These are phyloP conservation scores for Furcula furcula DNA, from an alignment of 2,888 invertebrate species.

Conservation along the genomic window DNA sequence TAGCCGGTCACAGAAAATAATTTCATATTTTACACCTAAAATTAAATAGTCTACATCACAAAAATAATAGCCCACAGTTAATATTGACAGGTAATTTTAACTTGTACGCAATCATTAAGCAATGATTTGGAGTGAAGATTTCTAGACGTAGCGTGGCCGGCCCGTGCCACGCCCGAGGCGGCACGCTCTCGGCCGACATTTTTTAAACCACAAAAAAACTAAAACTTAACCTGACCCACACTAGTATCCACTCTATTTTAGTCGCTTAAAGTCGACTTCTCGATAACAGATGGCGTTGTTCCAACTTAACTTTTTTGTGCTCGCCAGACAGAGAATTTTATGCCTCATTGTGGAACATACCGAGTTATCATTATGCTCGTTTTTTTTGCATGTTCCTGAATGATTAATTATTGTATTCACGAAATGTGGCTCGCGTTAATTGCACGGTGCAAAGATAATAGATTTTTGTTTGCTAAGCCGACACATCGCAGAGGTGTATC, in stretches of 20 bases:
- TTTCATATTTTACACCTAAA: slow-evolving; percentile 27
- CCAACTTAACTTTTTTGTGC: slow-evolving; percentile 32
- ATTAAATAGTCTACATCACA: slow-evolving; percentile 34
- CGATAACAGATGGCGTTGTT: slow-evolving; percentile 24
- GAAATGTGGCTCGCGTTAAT: slow-evolving; percentile 23
- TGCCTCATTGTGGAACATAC: slow-evolving; percentile 45
- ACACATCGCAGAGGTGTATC: too few species aligned
- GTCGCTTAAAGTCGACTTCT: slow-evolving; percentile 23
- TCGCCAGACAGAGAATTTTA: slow-evolving; percentile 39
- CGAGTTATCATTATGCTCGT: slow-evolving; percentile 31
- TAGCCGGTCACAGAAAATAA: slow-evolving; percentile 7
- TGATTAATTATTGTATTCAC: slow-evolving; percentile 31
- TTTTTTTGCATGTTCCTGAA: slow-evolving; percentile 31
- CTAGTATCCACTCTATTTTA: slow-evolving; percentile 25
- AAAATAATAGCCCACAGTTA: slow-evolving; percentile 40
- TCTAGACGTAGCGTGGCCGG: slow-evolving; percentile 52
- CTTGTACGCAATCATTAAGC: slow-evolving; percentile 48
- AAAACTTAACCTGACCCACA: slow-evolving; percentile 8
- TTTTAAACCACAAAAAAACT: slow-evolving; percentile 30
- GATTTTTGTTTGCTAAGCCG: not conserved
- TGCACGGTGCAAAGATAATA: not conserved
- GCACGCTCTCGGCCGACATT: slow-evolving; percentile 31
- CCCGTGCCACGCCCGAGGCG: slow-evolving; percentile 65
- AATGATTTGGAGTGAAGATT: slow-evolving; percentile 47
- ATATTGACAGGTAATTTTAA: slow-evolving; percentile 54